These are phyloP conservation scores for Sebastes elongatus DNA, from an alignment of 2,797 vertebrate genomes.

Conservation along the genomic window DNA sequence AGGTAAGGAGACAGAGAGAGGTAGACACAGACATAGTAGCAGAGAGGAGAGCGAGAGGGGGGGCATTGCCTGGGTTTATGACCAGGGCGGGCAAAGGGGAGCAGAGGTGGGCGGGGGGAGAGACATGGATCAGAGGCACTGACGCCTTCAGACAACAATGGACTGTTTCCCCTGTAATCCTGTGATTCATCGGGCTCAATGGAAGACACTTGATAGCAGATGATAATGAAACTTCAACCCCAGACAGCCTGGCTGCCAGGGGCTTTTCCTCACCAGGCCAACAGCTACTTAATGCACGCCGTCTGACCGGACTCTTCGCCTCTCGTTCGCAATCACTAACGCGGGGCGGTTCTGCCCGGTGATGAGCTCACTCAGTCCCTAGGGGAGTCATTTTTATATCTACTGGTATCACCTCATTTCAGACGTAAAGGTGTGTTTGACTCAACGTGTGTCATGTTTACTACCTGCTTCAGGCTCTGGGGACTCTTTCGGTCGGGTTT, in stretches of 20 bases:
- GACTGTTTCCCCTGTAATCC: slow-evolving; percentile 74
- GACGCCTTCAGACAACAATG: slow-evolving; percentile 79
- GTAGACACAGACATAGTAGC: slow-evolving; percentile 6
- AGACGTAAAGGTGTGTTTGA: slow-evolving; percentile 6
- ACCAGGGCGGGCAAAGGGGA: slow-evolving; percentile 51
- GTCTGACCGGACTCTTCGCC: slow-evolving; percentile 53
- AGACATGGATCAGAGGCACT: slow-evolving; percentile 70
- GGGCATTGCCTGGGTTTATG: slow-evolving; percentile 58
- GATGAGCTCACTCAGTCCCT: slow-evolving; percentile 51
- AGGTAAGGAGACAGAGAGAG: slow-evolving; percentile 14
- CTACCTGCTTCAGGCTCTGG: neutral
- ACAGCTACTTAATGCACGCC: slow-evolving; percentile 55
- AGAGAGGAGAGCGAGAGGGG: slow-evolving; percentile 19
- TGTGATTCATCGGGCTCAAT: slow-evolving; percentile 73
- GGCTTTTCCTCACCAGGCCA: slow-evolving; percentile 70
- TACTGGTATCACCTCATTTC: slow-evolving; percentile 17
- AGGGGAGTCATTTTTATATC: slow-evolving; percentile 29
- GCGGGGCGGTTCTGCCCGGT: slow-evolving; percentile 27
- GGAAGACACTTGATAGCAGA: slow-evolving; percentile 75
- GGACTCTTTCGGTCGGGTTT: neutral
- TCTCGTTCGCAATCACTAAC: slow-evolving; percentile 33
- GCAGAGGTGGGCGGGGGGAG: slow-evolving; percentile 43
- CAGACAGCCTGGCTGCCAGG: slow-evolving; percentile 73
- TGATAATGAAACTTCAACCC: slow-evolving; percentile 75
- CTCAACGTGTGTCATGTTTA: neutral